Percentiles rank a stretch among this genome's conserved stretches.
Evolutionary conservation across 2,113 vertebrate species (phyloP).

Genomic region (Datnioides undecimradiatus): DNA sequence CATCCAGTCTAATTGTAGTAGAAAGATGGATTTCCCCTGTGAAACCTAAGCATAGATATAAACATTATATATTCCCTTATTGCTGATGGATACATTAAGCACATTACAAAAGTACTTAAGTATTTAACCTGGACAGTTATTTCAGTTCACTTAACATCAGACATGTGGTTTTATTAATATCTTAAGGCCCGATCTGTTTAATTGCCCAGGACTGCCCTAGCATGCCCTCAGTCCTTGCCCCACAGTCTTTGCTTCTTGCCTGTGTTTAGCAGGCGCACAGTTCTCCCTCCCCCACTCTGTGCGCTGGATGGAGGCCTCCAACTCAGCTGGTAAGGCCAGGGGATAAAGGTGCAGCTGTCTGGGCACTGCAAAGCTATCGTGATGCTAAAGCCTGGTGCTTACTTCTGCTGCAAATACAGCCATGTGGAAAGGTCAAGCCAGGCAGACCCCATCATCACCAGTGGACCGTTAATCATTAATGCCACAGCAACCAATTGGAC

Average conservation of each 20-base stretch:
- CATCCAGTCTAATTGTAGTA: neutral
- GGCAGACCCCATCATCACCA: slow-evolving; percentile 62
- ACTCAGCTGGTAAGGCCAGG: slow-evolving; percentile 65
- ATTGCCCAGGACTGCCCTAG: slow-evolving; percentile 6
- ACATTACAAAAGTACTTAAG: neutral
- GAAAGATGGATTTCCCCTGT: neutral
- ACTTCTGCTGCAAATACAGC: slow-evolving; percentile 67
- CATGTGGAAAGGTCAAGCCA: slow-evolving; percentile 76
- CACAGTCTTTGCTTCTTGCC: slow-evolving; percentile 6
- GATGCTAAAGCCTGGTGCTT: slow-evolving; percentile 70
- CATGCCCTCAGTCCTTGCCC: neutral
- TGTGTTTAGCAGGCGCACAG: slow-evolving; percentile 23
- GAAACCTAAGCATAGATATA: neutral
- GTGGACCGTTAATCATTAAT: slow-evolving; percentile 70
- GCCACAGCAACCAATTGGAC: slow-evolving; percentile 56
- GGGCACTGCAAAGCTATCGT: slow-evolving; percentile 59
- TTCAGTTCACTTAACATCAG: slow-evolving; percentile 34
- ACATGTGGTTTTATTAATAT: slow-evolving; percentile 33
- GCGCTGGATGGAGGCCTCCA: slow-evolving; percentile 32
- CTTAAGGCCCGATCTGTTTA: slow-evolving; percentile 37
- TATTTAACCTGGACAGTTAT: neutral
- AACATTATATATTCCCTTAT: too few species aligned
- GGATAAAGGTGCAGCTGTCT: slow-evolving; percentile 80
- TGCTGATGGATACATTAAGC: too few species aligned
- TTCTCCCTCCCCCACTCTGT: slow-evolving; percentile 9